phyloP scores from a whole-genome alignment of 2,888 invertebrate genomes.

The Dromius quadrimaculatus region DNA sequence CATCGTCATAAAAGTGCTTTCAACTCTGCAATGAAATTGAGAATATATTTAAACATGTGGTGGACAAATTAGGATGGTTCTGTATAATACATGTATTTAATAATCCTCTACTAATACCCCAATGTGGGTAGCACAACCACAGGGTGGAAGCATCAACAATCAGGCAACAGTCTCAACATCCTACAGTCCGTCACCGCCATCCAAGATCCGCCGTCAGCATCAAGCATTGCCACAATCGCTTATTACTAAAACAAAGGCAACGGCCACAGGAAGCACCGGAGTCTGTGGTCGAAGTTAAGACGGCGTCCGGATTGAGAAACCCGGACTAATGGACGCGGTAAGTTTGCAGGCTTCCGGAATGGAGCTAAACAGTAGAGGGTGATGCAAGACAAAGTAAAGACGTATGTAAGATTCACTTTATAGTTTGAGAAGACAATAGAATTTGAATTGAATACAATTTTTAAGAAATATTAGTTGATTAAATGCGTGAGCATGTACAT shows the following conservation, averaged over 20 bases:
- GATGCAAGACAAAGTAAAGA: not conserved
- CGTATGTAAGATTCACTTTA: not conserved
- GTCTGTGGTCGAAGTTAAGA: conserved; percentile 58
- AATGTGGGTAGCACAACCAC: too few relatives aligned
- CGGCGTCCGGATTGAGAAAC: conserved; percentile 54
- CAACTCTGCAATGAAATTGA: too few relatives aligned
- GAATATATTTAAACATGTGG: too few relatives aligned
- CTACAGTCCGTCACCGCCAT: too few relatives aligned
- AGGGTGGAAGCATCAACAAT: too few relatives aligned
- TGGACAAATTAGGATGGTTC: too few relatives aligned
- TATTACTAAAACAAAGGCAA: conserved; percentile 50
- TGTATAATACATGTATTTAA: too few relatives aligned
- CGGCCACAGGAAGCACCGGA: conserved; percentile 47
- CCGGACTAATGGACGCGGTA: conserved; percentile 56
- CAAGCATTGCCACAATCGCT: conserved; percentile 20
- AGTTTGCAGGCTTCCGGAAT: conserved; percentile 44
- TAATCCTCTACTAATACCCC: too few relatives aligned
- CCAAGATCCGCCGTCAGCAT: not conserved
- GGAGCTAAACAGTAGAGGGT: not conserved
- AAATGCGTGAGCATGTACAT: not conserved
- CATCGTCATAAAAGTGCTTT: too few relatives aligned
- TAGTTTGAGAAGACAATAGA: not conserved
- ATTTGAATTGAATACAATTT: too few relatives aligned
- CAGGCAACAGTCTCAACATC: too few relatives aligned
- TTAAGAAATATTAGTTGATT: not conserved